A percentile compares a stretch with the other conserved stretches of the same genome.
These are phyloP conservation scores for Galendromus occidentalis DNA, from an alignment of 1,140 invertebrate genomes.

Conservation along the genomic window DNA sequence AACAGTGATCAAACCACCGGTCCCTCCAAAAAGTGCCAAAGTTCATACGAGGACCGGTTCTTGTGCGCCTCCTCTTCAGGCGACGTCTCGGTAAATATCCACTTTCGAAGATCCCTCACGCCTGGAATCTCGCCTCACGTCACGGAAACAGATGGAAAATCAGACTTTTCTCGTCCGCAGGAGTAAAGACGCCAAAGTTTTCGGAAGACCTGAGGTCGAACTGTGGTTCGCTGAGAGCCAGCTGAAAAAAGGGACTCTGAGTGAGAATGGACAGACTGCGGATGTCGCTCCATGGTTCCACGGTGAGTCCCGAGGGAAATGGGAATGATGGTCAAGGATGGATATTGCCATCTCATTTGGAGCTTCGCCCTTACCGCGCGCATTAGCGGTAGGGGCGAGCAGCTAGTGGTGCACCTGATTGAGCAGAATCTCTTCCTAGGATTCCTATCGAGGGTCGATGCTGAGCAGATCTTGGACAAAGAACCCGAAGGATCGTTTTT, in stretches of 20 bases:
- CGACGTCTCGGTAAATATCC: neutral
- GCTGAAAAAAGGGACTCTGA: neutral
- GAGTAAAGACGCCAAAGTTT: neutral
- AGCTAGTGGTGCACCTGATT: no score
- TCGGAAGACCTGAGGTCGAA: neutral
- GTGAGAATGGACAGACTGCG: neutral
- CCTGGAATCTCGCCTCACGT: no score
- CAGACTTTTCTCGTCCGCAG: neutral
- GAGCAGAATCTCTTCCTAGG: neutral
- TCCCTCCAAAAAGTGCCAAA: neutral
- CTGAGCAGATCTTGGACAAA: neutral
- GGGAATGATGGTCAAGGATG: no score
- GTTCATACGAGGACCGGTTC: no score
- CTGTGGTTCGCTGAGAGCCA: neutral
- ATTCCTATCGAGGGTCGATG: neutral
- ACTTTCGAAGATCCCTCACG: no score
- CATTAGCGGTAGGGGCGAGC: no score
- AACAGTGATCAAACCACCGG: neutral
- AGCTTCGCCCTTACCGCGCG: no score
- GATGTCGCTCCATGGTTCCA: neutral
- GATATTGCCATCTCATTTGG: no score
- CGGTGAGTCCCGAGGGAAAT: no score
- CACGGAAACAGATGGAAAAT: no score
- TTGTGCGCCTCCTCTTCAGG: neutral
- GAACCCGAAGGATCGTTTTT: neutral